A percentile compares a stretch with the other conserved stretches of the same genome.
Evolutionary conservation across 2,888 invertebrate species (phyloP).

Genomic region (Pandemis cinnamomeana): DNA sequence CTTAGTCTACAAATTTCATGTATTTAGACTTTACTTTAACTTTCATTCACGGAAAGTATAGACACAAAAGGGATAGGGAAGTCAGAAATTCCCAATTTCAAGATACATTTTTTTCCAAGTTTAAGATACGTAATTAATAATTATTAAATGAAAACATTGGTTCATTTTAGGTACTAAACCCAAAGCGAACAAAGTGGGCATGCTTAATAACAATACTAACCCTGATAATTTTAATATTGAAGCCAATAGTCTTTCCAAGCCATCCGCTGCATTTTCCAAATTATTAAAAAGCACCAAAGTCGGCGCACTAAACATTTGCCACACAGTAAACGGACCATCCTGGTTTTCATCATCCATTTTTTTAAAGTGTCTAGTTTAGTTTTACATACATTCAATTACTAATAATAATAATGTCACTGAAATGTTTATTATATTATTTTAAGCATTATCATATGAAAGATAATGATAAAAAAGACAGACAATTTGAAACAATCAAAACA

Average conservation of each 20-base stretch:
- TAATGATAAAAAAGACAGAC: no score
- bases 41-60: no score
- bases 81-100: no score
- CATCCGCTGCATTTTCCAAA: slow-evolving; percentile 81
- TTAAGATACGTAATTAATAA: no score
- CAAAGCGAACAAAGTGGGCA: no score
- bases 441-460: background rate
- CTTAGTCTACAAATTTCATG: no score
- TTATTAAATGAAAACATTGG: no score
- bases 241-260: slow-evolving; percentile 83
- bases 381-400: background rate
- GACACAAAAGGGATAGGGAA: no score
- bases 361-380: background rate
- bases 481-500: background rate
- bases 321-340: slow-evolving; percentile 80
- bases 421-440: background rate
- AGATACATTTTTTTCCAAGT: no score
- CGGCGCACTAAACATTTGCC: slow-evolving; percentile 87
- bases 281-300: slow-evolving; percentile 84
- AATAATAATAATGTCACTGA: background rate
- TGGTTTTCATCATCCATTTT: slow-evolving; percentile 75
- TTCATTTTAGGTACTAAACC: no score
- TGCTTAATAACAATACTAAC: slow-evolving; percentile 53
- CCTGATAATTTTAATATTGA: slow-evolving; percentile 85
- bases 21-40: no score